Base-by-base conservation (phyloP, 2,888 invertebrate species). In the Osedax frankpressi region DNA sequence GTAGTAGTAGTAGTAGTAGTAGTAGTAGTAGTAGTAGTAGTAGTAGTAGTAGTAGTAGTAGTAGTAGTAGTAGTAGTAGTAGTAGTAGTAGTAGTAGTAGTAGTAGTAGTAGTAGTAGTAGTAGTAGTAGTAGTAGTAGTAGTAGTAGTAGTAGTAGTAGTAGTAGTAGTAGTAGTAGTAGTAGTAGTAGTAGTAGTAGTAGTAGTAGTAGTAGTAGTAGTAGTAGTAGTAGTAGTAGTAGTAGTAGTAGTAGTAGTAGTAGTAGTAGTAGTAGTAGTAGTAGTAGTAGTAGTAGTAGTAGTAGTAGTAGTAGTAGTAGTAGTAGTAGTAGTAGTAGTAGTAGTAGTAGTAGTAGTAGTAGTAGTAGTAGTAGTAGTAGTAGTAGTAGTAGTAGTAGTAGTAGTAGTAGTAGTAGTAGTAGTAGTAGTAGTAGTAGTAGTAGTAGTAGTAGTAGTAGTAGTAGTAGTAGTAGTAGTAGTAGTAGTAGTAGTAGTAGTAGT, bases 31-130 rank as follows among this genome's bases (percentile, higher is more conserved):
- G 6, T 68, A 68, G 68, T 68, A 68, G 68, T 68, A 68, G 68
- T 68, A 68, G 68, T 68, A 68, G 68, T 68, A 68, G 68, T 68
- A 68, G 68, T 68, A 68, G 68, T 68, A 68, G 68, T 68, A 68
- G 68, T 68, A 68, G 68, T 68, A 68, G 2, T 68, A 68, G 68
- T 68, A 68, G 68, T 68, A 1, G 68, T 68, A 68, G 68, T 68
- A 1, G 68, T 68, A 68, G 68, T 68, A 68, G 0, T 68, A 68
- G 68, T 68, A 67, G 68, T 67, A 67, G 68, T 67, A 67, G 26
- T 67, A 26, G 24, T 25, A 62, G 62, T 62, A 62, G n/a, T n/a
- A 6, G 24, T 25, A 26, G 24, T 25, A 26, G 62, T 62, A 3
- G 62, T 62, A 3, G 62, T 62, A 62, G 62, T 62, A 62, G 62